Conservation (phyloP, 1,140 invertebrate genomes). For the Aethina tumida region DNA sequence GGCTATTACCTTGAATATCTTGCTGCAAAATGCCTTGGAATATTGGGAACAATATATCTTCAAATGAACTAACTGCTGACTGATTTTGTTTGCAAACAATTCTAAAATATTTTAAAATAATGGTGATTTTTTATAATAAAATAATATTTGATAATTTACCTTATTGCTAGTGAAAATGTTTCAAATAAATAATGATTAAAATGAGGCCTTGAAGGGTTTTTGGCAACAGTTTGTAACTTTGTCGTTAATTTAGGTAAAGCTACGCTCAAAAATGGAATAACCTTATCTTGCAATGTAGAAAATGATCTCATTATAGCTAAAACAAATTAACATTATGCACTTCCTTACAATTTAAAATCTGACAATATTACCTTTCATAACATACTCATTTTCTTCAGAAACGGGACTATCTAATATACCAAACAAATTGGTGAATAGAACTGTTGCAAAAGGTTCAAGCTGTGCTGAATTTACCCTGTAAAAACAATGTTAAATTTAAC, state of each 20-base stretch:
- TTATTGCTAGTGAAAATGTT: slow-evolving; percentile 78
- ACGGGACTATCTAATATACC: slow-evolving; percentile 55
- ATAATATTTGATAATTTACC: slow-evolving; percentile 37
- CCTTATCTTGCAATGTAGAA: slow-evolving; percentile 65
- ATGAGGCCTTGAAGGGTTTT: slow-evolving; percentile 92
- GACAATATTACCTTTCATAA: slow-evolving; percentile 72
- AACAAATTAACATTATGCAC: slow-evolving; percentile 18
- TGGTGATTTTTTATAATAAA: background rate
- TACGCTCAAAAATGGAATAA: slow-evolving; percentile 70
- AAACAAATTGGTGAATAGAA: slow-evolving; percentile 69
- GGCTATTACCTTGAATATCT: slow-evolving; percentile 70
- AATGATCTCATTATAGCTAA: slow-evolving; percentile 83
- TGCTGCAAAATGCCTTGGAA: slow-evolving; percentile 89
- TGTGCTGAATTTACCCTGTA: slow-evolving; percentile 48
- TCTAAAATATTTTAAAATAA: slow-evolving; percentile 33
- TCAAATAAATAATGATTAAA: slow-evolving; percentile 98
- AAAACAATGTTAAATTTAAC: slow-evolving; percentile 19
- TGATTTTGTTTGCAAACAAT: slow-evolving; percentile 78
- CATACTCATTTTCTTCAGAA: slow-evolving; percentile 90
- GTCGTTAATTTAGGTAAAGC: slow-evolving; percentile 76
- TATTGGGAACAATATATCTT: slow-evolving; percentile 82
- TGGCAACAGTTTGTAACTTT: slow-evolving; percentile 75
- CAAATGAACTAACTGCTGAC: slow-evolving; percentile 75
- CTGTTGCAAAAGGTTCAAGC: slow-evolving; percentile 49
- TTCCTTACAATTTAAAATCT: background rate